Evolutionary conservation across 2,113 vertebrate genomes (phyloP), one percentile per base, ranked within the genome.

Genomic region (Menidia beryllina): DNA sequence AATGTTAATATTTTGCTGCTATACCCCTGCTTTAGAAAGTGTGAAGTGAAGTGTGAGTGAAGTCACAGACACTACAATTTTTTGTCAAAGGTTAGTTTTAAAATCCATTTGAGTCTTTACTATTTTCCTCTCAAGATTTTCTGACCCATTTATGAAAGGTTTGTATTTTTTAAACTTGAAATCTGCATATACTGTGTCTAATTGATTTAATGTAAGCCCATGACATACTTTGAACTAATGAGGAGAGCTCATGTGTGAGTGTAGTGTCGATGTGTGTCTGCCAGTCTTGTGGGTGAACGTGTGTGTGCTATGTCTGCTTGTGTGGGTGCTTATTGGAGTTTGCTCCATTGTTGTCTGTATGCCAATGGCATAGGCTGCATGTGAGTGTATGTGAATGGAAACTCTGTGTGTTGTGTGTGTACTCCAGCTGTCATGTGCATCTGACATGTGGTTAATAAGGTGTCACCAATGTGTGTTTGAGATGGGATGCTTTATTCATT

Each of bases 361-460:
- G 64, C n/a, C 34, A 39, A 47, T 45, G 53, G 67, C 41, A 50
- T 25, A 20, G 20, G 21, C 54, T 48, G 47, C 17, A 21, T 43
- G 24, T 55, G 12, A n/a, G 52, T 62, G 53, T 69, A 56, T 14
- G 36, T 49, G 2, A 49, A 50, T 71, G 47, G 43, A 67, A 64
- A 15, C 43, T 51, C 21, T 67, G 49, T 49, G 72, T 9, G 72
- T 7, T 51, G 25, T 67, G 49, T 49, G 72, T 9, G 72, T 7
- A 62, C 72, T 81, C 52, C 39, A 53, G 82, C 86, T 89, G 89
- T 88, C 90, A 90, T 88, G 89, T 90, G 90, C 82, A 77, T 87
- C 75, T 92, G 90, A 92, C 90, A 89, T 89, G 89, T 72, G 82
- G 88, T 91, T 92, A 92, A 92, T 92, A 92, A 91, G 89, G 89